Percentiles rank a stretch among this genome's conserved stretches.
These are phyloP conservation scores for Tenthredo distinguenda DNA, from an alignment of 2,888 invertebrate species.

Conservation along the genomic window DNA sequence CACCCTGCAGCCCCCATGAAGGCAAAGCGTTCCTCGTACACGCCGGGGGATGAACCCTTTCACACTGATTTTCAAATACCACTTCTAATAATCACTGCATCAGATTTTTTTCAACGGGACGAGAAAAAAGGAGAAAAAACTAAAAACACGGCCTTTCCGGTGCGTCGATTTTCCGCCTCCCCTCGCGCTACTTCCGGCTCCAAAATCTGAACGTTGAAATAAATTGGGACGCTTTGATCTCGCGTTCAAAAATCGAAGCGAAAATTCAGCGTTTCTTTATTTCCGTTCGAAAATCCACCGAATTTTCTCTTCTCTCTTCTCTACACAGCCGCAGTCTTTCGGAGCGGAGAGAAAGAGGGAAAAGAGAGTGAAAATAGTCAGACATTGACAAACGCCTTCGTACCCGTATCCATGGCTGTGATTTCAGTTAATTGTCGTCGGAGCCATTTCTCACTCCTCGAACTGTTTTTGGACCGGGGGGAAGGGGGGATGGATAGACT, in stretches of 20 bases:
- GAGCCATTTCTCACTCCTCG: constrained; percentile 74
- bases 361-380: constrained; percentile 52
- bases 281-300: too few relatives aligned
- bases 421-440: constrained; percentile 76
- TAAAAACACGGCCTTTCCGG: not conserved
- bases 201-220: too few relatives aligned
- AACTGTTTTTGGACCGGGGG: constrained; percentile 22
- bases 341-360: not conserved
- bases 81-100: constrained; percentile 8
- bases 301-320: not conserved
- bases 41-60: constrained; percentile 34
- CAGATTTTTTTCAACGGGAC: not conserved
- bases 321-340: not conserved
- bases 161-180: not conserved
- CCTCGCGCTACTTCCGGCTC: not conserved
- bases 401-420: constrained; percentile 65
- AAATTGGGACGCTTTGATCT: too few relatives aligned
- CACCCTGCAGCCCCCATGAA: constrained; percentile 7
- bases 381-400: constrained; percentile 74
- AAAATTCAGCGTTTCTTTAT: too few relatives aligned
- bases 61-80: constrained; percentile 24
- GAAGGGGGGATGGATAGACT: not conserved
- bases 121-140: not conserved
- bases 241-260: too few relatives aligned
- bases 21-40: not conserved